Conservation (phyloP, 1,140 invertebrate genomes). For the Tetranychus urticae region DNA sequence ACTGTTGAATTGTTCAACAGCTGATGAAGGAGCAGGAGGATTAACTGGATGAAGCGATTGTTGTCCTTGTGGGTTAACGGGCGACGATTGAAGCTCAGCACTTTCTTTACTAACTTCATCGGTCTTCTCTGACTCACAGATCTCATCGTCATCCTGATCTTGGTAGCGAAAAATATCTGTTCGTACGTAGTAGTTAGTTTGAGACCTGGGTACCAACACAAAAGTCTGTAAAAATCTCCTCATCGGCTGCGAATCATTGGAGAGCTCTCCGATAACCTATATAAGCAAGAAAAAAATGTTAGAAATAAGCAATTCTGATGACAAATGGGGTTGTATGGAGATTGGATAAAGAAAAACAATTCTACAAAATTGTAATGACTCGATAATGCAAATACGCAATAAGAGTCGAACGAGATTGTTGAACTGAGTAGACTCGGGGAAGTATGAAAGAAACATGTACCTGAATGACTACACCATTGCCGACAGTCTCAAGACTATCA, state of each 20-base stretch:
- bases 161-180: conserved; percentile 98
- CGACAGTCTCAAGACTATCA: conserved; percentile 67
- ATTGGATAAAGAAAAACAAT: neutral
- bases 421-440: neutral
- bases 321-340: neutral
- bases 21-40: neutral
- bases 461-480: conserved; percentile 83
- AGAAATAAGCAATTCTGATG: neutral
- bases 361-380: neutral
- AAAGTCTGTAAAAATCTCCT: conserved; percentile 91
- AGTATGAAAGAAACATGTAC: conserved; percentile 17
- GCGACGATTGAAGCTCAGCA: neutral
- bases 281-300: neutral
- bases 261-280: conserved; percentile 71
- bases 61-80: conserved; percentile 12
- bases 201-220: conserved; percentile 48
- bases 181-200: conserved; percentile 71
- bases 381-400: neutral
- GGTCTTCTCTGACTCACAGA: conserved; percentile 16
- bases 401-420: neutral
- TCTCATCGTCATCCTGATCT: conserved; percentile 53
- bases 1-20: neutral
- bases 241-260: conserved; percentile 81
- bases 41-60: conserved; percentile 12
- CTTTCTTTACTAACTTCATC: neutral